Evolutionary conservation across 1,140 invertebrate genomes (phyloP).

Genomic region (Muscidifurax raptorellus): DNA sequence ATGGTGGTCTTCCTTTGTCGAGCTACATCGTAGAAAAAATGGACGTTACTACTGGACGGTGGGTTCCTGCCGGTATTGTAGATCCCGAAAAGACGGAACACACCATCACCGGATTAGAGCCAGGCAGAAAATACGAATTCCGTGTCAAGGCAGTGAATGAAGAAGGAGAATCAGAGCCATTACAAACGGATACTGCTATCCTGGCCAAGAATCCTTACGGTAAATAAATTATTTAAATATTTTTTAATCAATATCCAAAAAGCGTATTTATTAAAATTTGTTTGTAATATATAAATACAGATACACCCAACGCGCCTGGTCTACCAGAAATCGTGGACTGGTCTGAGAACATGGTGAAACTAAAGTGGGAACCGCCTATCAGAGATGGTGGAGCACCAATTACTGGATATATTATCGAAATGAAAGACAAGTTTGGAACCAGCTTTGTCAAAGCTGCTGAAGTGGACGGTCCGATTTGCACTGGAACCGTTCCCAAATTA

Average conservation of each 20-base stretch:
- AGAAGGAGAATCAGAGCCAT: constrained; percentile 94
- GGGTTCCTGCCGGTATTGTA: constrained; percentile 90
- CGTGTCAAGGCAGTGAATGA: constrained; percentile 96
- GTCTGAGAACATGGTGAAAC: constrained; percentile 93
- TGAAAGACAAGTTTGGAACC: constrained; percentile 84
- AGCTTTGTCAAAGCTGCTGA: constrained; percentile 84
- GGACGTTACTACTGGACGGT: constrained; percentile 90
- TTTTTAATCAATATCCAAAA: background rate
- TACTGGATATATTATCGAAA: constrained; percentile 95
- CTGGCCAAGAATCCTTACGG: constrained; percentile 97
- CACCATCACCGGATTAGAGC: constrained; percentile 91
- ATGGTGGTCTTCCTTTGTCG: constrained; percentile 93
- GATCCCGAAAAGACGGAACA: constrained; percentile 91
- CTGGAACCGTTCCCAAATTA: constrained; percentile 90
- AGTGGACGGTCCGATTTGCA: constrained; percentile 85
- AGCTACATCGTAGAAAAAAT: constrained; percentile 95
- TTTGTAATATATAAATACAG: constrained; percentile 66
- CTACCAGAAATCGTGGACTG: constrained; percentile 95
- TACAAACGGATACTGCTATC: constrained; percentile 90
- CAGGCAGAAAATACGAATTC: constrained; percentile 95
- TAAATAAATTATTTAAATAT: constrained; percentile 60
- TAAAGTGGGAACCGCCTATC: constrained; percentile 97
- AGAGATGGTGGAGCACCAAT: constrained; percentile 97
- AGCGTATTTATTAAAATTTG: background rate
- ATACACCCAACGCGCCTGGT: constrained; percentile 91